phyloP scores from a whole-genome alignment of 2,113 vertebrate species.

The Alouatta palliata region DNA sequence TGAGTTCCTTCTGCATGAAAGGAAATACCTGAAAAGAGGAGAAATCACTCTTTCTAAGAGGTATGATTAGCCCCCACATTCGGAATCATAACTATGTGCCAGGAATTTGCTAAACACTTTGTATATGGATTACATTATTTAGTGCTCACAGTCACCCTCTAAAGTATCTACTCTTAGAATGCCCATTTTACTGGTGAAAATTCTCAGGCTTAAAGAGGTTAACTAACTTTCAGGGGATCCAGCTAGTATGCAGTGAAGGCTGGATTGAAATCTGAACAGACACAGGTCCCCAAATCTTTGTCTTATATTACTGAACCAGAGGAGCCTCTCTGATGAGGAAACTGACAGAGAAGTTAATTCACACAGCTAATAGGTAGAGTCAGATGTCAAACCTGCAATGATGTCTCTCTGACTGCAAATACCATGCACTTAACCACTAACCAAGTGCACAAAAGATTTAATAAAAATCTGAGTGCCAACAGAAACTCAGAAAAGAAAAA shows the following conservation, averaged over 20 bases:
- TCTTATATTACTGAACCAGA: not conserved
- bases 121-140: not conserved
- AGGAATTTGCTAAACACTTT: not conserved
- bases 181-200: not conserved
- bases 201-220: not conserved
- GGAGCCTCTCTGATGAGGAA: not conserved
- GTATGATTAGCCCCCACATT: not conserved
- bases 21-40: not conserved
- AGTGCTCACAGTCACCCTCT: not conserved
- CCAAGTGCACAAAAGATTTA: not conserved
- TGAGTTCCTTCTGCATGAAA: not conserved
- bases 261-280: not conserved
- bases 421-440: not conserved
- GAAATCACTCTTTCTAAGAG: not conserved
- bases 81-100: not conserved
- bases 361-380: not conserved
- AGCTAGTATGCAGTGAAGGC: not conserved
- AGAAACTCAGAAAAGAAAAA: not conserved
- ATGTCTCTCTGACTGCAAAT: not conserved
- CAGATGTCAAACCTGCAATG: not conserved
- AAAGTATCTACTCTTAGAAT: not conserved
- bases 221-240: not conserved
- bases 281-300: not conserved
- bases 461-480: not conserved
- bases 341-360: not conserved